phyloP scores from a whole-genome alignment of 1,140 invertebrate species.

The Trichogramma pretiosum region DNA sequence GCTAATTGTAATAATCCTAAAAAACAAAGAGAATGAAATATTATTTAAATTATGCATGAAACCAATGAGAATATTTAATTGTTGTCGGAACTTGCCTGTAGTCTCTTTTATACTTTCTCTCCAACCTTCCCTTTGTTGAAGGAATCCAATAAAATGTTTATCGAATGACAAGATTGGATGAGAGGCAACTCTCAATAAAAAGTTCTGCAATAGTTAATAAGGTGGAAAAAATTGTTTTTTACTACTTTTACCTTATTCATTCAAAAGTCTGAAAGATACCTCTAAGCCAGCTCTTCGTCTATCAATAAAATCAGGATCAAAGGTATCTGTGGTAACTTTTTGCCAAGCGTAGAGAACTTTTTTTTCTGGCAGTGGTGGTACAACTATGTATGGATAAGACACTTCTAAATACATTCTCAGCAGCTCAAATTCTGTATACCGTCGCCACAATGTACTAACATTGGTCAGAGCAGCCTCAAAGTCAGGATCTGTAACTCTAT shows the following conservation, averaged over 20 bases:
- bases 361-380: constrained; percentile 76
- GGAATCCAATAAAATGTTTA: constrained; percentile 65
- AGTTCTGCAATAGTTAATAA: constrained; percentile 51
- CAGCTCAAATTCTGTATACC: constrained; percentile 79
- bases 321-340: constrained; percentile 66
- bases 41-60: neutral
- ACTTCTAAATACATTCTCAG: constrained; percentile 67
- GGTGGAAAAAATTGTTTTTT: neutral
- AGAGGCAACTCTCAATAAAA: constrained; percentile 63
- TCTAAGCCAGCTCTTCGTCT: constrained; percentile 69
- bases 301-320: constrained; percentile 81
- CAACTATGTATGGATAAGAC: constrained; percentile 67
- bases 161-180: constrained; percentile 68
- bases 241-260: constrained; percentile 8
- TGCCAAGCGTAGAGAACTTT: constrained; percentile 72
- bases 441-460: constrained; percentile 65
- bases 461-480: constrained; percentile 55
- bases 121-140: constrained; percentile 69
- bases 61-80: neutral
- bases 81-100: constrained; percentile 44
- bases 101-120: constrained; percentile 65
- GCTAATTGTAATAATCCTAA: constrained; percentile 60
- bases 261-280: constrained; percentile 33
- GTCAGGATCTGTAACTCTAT: constrained; percentile 61
- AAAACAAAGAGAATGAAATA: neutral